Evolutionary conservation across 64 coral and sea anemone species (phyloP), one percentile per base, ranked within the genome.

Genomic region (Montipora efflorescens): DNA sequence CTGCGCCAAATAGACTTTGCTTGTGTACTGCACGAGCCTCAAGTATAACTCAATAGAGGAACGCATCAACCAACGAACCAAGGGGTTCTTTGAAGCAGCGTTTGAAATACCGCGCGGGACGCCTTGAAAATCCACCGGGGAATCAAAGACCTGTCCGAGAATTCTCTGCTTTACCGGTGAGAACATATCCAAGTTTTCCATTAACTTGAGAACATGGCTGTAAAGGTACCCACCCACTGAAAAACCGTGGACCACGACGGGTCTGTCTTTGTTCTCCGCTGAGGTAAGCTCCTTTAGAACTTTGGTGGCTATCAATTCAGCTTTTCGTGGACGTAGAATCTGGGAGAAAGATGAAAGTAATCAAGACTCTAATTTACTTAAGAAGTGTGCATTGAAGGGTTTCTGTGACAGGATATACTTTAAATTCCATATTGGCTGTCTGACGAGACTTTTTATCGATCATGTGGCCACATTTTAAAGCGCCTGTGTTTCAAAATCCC

Each of bases 151-250:
- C 69, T 99, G 97, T 7, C 97, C 97, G 19, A 77, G 76, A 72
- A 99, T 99, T 74, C 97, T 91, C 19, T 92, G 74, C 71, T 92
- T 96, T 1, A 99, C 97, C 0, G 94, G 61, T 1, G 52, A 64
- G 22, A 92, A 99, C 58, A 92, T 96, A 28, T 80, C 78, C 43
- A 79, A 73, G 9, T 78, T 99, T 49, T 92, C 79, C 59, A 99
- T 96, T 46, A 96, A 81, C 59, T 96, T 95, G 50, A 99, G 88
- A 25, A 95, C 92, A 28, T 99, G 97, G 67, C 91, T 91, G 79
- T 99, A 99, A 1, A 99, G 84, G 28, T 96, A 99, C 8, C 97
- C 97, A 0, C 97, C 97, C 3, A 99, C 97, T 6, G 95, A 99
- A 53, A 99, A 96, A 7, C 97, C 97, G 80, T 99, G 97, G 47